Conservation (phyloP, 2,113 vertebrate genomes). For the Meriones unguiculatus region DNA sequence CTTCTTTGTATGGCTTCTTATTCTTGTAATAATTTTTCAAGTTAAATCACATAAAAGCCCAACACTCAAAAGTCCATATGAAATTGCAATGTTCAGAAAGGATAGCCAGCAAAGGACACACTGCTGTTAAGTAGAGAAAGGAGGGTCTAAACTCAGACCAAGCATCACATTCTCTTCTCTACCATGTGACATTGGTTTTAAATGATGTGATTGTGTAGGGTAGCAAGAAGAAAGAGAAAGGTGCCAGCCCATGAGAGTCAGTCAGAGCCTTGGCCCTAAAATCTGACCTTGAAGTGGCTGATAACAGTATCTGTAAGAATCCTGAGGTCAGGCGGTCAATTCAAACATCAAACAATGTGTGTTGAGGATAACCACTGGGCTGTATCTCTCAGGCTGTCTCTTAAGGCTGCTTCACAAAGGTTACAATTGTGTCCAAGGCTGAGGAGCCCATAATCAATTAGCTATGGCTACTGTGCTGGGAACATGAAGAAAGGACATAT, state of each 20-base stretch:
- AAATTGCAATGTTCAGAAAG: not conserved
- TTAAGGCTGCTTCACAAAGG: not conserved
- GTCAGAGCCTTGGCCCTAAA: not conserved
- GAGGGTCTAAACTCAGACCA: not conserved
- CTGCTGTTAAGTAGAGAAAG: not conserved
- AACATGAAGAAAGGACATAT: not conserved
- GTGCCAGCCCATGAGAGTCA: not conserved
- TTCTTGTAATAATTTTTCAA: not conserved
- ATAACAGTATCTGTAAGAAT: constrained; percentile 31
- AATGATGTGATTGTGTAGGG: not conserved
- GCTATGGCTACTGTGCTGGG: not conserved
- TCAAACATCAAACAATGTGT: not conserved
- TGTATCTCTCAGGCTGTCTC: not conserved
- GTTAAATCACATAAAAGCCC: constrained; percentile 35
- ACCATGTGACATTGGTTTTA: not conserved
- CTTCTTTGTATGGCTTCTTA: not conserved
- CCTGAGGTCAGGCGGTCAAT: not conserved
- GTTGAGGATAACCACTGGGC: not conserved
- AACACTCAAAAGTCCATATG: not conserved
- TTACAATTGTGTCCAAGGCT: not conserved
- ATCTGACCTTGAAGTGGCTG: constrained; percentile 5
- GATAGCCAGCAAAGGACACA: not conserved
- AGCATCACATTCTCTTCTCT: not conserved
- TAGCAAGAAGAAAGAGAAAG: not conserved
- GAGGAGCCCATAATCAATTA: not conserved